Evolutionary conservation across 1,140 invertebrate species (phyloP).

Genomic region (Anastatus disparis): DNA sequence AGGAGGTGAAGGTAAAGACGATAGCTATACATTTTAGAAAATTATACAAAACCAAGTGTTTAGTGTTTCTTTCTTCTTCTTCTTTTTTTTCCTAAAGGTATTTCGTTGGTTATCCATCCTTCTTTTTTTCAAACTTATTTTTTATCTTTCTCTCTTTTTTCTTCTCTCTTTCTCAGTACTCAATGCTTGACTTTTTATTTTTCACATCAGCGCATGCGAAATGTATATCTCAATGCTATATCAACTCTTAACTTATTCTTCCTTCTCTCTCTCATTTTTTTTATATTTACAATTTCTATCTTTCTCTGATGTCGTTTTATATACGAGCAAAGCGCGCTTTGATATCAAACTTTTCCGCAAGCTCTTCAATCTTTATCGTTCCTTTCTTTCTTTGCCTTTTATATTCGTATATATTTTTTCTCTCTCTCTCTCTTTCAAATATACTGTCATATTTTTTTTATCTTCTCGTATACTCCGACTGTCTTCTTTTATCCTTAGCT

Average conservation of each 20-base stretch:
- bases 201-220: slow-evolving; percentile 23
- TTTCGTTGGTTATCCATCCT: no score
- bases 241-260: not conserved
- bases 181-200: no score
- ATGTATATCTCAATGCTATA: slow-evolving; percentile 38
- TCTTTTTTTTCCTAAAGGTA: slow-evolving; percentile 7
- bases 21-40: slow-evolving; percentile 37
- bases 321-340: slow-evolving; percentile 34
- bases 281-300: not conserved
- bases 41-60: slow-evolving; percentile 37
- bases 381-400: slow-evolving; percentile 19
- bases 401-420: slow-evolving; percentile 1
- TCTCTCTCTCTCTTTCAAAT: not conserved
- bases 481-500: no score
- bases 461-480: not conserved
- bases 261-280: not conserved
- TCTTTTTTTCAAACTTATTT: slow-evolving; percentile 27
- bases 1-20: slow-evolving; percentile 1
- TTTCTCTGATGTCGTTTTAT: slow-evolving; percentile 23
- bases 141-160: slow-evolving; percentile 7
- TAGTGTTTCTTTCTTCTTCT: slow-evolving; percentile 41
- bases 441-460: no score
- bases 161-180: slow-evolving; percentile 11
- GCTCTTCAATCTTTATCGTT: slow-evolving; percentile 40
- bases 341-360: slow-evolving; percentile 41